Evolutionary conservation across 2,888 invertebrate genomes (phyloP).

Genomic region (Hylaea fasciaria): DNA sequence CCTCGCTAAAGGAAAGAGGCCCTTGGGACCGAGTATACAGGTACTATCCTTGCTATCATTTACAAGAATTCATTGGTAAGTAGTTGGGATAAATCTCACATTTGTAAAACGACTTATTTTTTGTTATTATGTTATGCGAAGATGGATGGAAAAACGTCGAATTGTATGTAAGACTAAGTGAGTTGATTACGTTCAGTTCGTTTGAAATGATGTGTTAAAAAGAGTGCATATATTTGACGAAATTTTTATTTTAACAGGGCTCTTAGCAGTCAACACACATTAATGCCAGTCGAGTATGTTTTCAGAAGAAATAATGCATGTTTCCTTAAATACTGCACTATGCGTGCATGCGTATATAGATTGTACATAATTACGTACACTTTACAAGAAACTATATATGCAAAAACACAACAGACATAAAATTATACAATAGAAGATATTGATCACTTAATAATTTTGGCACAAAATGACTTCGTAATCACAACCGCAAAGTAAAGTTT

Average conservation of each 20-base stretch:
- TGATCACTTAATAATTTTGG: constrained; percentile 62
- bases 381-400: constrained; percentile 62
- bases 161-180: constrained; percentile 84
- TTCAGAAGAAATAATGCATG: constrained; percentile 82
- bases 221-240: constrained; percentile 80
- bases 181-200: constrained; percentile 79
- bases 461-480: constrained; percentile 55
- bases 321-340: constrained; percentile 76
- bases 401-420: constrained; percentile 60
- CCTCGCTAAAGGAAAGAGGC: constrained; percentile 90
- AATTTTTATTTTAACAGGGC: constrained; percentile 84
- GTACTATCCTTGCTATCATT: constrained; percentile 57
- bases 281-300: constrained; percentile 85
- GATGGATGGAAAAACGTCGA: constrained; percentile 85
- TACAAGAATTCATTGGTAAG: constrained; percentile 67
- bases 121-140: constrained; percentile 81
- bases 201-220: constrained; percentile 71
- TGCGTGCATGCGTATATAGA: constrained; percentile 81
- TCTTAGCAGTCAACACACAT: constrained; percentile 85
- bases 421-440: constrained; percentile 55
- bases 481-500: constrained; percentile 39
- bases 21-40: constrained; percentile 94
- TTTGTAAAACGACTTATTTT: constrained; percentile 76
- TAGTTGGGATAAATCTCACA: constrained; percentile 64
- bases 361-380: constrained; percentile 72